Evolutionary conservation across 2,888 invertebrate genomes (phyloP).

Genomic region (Drosophila limbata): DNA sequence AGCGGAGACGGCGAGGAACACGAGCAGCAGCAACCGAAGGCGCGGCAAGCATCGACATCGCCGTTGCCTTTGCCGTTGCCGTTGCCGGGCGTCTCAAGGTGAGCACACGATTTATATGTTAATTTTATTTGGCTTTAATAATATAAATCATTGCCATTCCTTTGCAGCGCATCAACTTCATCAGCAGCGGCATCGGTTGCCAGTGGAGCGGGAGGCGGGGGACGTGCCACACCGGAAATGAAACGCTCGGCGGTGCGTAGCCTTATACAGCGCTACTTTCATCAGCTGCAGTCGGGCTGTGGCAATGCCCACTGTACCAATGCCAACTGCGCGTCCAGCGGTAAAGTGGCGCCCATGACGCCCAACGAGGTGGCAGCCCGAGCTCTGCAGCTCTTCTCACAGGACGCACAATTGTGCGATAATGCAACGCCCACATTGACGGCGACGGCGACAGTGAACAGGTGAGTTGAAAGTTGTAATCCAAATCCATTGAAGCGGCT

Average conservation of each 20-base stretch:
- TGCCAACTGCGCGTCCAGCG: conserved; percentile 95
- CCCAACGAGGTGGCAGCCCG: conserved; percentile 96
- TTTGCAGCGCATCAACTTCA: conserved; percentile 61
- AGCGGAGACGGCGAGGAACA: conserved; percentile 63
- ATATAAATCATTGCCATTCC: conserved; percentile 1
- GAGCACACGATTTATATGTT: conserved; percentile 6
- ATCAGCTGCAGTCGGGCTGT: conserved; percentile 96
- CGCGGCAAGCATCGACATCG: conserved; percentile 42
- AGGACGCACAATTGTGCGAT: conserved; percentile 94
- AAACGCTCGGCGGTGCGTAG: conserved; percentile 92
- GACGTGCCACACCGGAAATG: conserved; percentile 86
- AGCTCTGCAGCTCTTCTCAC: conserved; percentile 94
- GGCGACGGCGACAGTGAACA: conserved; percentile 17
- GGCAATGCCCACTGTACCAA: conserved; percentile 95
- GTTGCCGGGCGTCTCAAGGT: conserved; percentile 47
- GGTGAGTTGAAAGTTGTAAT: conserved; percentile 1
- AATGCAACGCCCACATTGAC: conserved; percentile 68
- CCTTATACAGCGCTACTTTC: conserved; percentile 96
- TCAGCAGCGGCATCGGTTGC: conserved; percentile 33
- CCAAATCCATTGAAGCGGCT: neutral
- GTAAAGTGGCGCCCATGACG: conserved; percentile 91
- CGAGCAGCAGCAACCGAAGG: conserved; percentile 56
- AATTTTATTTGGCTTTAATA: conserved; percentile 17
- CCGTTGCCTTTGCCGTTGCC: conserved; percentile 32
- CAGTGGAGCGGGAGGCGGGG: conserved; percentile 22